These are phyloP conservation scores for Stenichneumon culpator DNA, from an alignment of 2,888 invertebrate genomes.

Conservation along the genomic window DNA sequence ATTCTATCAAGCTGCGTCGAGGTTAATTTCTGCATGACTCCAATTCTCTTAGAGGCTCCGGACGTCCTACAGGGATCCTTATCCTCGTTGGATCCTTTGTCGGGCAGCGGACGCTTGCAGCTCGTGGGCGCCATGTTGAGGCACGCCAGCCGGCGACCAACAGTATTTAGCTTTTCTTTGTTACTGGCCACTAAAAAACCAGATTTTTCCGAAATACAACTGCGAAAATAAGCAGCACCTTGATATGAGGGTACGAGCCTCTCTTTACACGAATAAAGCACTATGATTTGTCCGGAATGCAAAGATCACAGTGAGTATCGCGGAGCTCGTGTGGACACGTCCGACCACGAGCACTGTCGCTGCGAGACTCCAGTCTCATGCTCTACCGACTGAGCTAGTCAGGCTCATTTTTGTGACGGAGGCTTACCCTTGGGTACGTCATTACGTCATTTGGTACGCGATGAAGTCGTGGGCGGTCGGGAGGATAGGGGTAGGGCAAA, in stretches of 20 bases:
- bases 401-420: too few species aligned
- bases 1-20: neutral
- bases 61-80: neutral
- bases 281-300: neutral
- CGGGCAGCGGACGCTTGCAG: neutral
- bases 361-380: conserved; percentile 76
- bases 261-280: neutral
- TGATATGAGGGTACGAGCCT: neutral
- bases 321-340: neutral
- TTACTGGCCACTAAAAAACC: neutral
- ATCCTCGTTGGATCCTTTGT: neutral
- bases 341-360: neutral
- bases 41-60: neutral
- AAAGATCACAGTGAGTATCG: neutral
- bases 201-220: neutral
- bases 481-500: too few species aligned
- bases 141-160: neutral
- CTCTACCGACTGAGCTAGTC: conserved; percentile 83
- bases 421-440: too few species aligned
- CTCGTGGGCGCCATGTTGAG: neutral
- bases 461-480: too few species aligned
- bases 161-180: neutral
- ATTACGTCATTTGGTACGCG: too few species aligned
- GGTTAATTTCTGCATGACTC: neutral
- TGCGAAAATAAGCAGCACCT: neutral